phyloP scores from a whole-genome alignment of 2,888 invertebrate genomes.

The Sycophila texana region DNA sequence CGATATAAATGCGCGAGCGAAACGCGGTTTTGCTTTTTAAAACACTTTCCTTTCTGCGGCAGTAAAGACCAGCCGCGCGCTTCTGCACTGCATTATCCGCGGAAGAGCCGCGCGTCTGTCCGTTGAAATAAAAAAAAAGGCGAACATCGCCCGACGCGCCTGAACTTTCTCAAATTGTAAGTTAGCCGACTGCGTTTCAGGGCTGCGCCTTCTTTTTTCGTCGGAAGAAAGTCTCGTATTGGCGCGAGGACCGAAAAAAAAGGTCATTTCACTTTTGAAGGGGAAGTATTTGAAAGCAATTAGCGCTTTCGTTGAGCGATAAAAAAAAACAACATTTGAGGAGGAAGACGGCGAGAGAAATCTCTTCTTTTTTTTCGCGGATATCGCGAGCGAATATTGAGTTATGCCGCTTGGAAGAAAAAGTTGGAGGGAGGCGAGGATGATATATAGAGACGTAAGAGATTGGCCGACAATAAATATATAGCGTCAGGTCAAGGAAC shows the following conservation, averaged over 20 bases:
- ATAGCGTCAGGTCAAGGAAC: constrained; percentile 47
- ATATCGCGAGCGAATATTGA: not conserved
- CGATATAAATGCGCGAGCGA: not conserved
- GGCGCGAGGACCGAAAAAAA: no score
- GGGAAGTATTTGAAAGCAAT: no score
- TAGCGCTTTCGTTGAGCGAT: no score
- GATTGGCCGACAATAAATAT: constrained; percentile 33
- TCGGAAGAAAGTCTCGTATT: no score
- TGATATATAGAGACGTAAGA: constrained; percentile 14
- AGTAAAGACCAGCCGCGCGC: constrained; percentile 30
- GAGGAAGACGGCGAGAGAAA: not conserved
- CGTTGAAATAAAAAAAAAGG: not conserved
- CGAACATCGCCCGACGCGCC: not conserved
- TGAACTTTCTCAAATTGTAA: constrained; percentile 21
- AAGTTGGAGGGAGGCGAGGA: not conserved
- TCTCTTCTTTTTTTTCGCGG: not conserved
- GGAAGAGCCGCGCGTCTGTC: constrained; percentile 1
- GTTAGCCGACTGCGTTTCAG: not conserved
- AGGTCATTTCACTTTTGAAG: no score
- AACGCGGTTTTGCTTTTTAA: constrained; percentile 46
- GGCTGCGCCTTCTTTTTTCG: no score
- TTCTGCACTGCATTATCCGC: constrained; percentile 12
- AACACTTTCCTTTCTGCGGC: constrained; percentile 38
- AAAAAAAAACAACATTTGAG: no score
- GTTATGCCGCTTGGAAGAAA: not conserved